phyloP scores from a whole-genome alignment of 1,140 invertebrate species.

The Trichonephila inaurata region DNA sequence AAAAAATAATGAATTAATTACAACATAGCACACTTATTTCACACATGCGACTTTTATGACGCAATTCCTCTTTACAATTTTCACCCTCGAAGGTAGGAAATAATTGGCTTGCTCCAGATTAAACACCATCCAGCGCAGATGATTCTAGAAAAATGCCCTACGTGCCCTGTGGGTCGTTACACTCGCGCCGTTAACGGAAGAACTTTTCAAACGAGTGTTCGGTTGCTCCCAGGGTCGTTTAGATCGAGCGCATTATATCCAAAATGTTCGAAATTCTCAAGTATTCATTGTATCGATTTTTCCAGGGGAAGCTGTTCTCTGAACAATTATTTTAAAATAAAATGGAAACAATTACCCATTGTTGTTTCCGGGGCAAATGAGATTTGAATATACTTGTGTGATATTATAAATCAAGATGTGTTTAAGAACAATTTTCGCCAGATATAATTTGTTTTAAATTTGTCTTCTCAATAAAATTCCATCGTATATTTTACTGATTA shows the following conservation, averaged over 20 bases:
- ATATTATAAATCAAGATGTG: too few relatives aligned
- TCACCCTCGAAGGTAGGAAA: slow-evolving; percentile 2
- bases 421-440: too few relatives aligned
- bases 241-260: not conserved
- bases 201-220: slow-evolving; percentile 1
- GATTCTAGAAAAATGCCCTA: not conserved
- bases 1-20: not conserved
- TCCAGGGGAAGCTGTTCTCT: not conserved
- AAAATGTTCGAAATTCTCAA: not conserved
- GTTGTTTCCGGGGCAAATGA: too few relatives aligned
- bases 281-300: not conserved
- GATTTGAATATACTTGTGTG: too few relatives aligned
- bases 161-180: slow-evolving; percentile 34
- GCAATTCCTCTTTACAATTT: not conserved
- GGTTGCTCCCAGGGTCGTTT: not conserved
- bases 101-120: slow-evolving; percentile 43
- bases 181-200: not conserved
- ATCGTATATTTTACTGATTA: too few relatives aligned
- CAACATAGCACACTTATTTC: not conserved
- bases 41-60: not conserved
- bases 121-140: not conserved
- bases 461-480: too few relatives aligned
- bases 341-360: too few relatives aligned
- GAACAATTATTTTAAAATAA: too few relatives aligned
- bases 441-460: too few relatives aligned